Conservation (phyloP, 1,140 invertebrate genomes). For the Calycopis cecrops region DNA sequence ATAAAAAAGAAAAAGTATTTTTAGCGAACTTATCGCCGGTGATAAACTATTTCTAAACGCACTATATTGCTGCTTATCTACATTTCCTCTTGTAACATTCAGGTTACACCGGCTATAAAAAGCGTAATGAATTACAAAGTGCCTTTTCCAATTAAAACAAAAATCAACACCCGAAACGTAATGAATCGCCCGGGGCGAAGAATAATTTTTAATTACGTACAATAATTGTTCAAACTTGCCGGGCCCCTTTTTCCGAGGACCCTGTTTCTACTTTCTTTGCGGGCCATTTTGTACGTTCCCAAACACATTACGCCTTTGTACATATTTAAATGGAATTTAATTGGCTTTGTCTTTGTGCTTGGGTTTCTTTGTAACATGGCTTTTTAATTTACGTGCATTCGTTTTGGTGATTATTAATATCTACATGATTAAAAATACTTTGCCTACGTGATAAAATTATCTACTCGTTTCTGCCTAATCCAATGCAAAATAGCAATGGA, state of each 20-base stretch:
- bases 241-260: background rate
- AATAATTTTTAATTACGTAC: constrained; percentile 7
- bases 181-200: background rate
- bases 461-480: no score
- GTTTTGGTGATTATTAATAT: no score
- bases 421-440: no score
- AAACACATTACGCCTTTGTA: background rate
- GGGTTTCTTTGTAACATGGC: constrained; percentile 1
- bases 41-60: no score
- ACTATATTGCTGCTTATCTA: no score
- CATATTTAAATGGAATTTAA: constrained; percentile 8
- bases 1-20: no score
- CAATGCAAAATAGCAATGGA: no score
- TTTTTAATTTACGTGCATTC: no score
- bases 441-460: no score
- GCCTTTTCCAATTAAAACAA: background rate
- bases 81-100: no score
- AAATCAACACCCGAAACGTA: constrained; percentile 1
- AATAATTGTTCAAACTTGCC: background rate
- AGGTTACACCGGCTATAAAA: no score
- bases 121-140: background rate
- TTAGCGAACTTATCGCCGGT: no score
- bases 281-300: constrained; percentile 1
- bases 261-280: constrained; percentile 4
- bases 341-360: background rate